Evolutionary conservation across 2,113 vertebrate species (phyloP).

Genomic region (Lagopus leucura): DNA sequence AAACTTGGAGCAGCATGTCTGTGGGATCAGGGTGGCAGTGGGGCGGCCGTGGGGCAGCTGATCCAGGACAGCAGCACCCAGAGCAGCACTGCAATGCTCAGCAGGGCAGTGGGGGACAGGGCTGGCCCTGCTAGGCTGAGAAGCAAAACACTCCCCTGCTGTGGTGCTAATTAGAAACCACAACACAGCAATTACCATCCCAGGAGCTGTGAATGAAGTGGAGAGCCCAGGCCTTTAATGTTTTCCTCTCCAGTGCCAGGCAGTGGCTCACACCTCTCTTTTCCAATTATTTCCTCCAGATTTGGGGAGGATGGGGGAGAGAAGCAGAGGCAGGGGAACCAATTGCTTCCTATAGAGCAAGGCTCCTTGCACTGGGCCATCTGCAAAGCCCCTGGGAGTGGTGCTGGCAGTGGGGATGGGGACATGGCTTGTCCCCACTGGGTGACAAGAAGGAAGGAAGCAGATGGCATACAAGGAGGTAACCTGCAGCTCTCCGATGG

Average conservation of each 20-base stretch:
- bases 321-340: constrained; percentile 13
- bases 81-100: background rate
- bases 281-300: constrained; percentile 81
- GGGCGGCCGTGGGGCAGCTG: background rate
- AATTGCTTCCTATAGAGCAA: constrained; percentile 23
- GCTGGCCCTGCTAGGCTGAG: background rate
- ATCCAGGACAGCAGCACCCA: background rate
- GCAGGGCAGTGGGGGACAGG: background rate
- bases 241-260: constrained; percentile 50
- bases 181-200: constrained; percentile 83
- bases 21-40: background rate
- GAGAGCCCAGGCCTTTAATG: constrained; percentile 71
- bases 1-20: background rate
- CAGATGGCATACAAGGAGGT: too few relatives aligned
- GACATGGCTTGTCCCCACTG: too few relatives aligned
- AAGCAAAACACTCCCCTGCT: constrained; percentile 53
- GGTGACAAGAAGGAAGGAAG: too few relatives aligned
- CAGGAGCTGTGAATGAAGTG: constrained; percentile 79
- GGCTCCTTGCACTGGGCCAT: accelerated
- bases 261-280: constrained; percentile 80
- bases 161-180: constrained; percentile 82
- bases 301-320: constrained; percentile 3
- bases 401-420: background rate
- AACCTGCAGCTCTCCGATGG: too few relatives aligned
- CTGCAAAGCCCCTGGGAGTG: accelerated